Conservation (phyloP, 1,140 invertebrate species). For the Drosophila parabipectinata region DNA sequence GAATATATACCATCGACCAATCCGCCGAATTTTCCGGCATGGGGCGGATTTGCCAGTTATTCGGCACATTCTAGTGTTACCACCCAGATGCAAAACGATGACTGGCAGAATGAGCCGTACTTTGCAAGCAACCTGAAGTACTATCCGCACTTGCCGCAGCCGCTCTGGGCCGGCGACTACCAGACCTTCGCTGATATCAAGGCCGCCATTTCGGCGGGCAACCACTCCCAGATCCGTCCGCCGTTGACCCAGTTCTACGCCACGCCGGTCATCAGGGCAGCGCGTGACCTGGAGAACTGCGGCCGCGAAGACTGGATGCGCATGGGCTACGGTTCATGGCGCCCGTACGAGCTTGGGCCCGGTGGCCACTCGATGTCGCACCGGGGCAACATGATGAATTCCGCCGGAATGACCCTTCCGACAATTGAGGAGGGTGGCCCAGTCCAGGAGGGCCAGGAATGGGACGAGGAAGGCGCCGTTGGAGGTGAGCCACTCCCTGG, state of each 20-base stretch:
- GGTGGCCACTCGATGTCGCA: neutral
- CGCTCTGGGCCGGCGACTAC: constrained; percentile 1
- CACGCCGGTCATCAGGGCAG: neutral
- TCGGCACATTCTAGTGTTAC: neutral
- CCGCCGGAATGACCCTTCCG: neutral
- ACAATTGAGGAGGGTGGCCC: too few relatives aligned
- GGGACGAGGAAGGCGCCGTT: too few relatives aligned
- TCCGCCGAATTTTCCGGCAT: too few relatives aligned
- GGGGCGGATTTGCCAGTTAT: neutral
- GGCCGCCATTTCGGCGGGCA: neutral
- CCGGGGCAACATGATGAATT: neutral
- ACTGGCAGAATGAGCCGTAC: constrained; percentile 21
- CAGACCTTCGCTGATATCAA: constrained; percentile 26
- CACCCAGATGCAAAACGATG: neutral
- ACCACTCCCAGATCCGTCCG: constrained; percentile 6
- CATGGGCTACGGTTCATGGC: neutral
- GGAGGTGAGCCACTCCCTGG: too few relatives aligned
- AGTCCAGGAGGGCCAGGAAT: too few relatives aligned
- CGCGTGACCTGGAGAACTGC: too few relatives aligned
- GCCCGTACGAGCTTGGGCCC: neutral
- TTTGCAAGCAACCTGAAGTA: constrained; percentile 52
- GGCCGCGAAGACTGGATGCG: neutral
- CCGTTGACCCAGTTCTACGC: neutral
- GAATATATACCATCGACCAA: too few relatives aligned
- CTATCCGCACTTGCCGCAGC: constrained; percentile 50